phyloP scores from a whole-genome alignment of 2,888 invertebrate genomes.

The Periphyllus acericola region DNA sequence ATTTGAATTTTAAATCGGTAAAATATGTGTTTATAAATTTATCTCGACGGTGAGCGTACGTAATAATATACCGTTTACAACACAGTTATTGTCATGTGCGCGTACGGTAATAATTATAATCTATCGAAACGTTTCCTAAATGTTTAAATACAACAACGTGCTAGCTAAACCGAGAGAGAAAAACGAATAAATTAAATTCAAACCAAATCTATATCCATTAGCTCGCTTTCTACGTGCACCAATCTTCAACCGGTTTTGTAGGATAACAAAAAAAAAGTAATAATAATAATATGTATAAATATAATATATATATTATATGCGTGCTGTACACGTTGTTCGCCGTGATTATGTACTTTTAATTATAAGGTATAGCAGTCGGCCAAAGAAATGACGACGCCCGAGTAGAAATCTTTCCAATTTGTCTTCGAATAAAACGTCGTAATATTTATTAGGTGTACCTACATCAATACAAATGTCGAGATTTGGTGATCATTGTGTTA shows the following conservation, averaged over 20 bases:
- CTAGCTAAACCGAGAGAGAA: background rate
- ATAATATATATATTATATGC: too few species aligned
- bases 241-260: conserved; percentile 31
- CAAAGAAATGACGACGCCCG: conserved; percentile 21
- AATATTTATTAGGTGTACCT: background rate
- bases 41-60: too few species aligned
- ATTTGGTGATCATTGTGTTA: conserved; percentile 4
- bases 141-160: background rate
- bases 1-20: too few species aligned
- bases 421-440: conserved; percentile 22
- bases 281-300: background rate
- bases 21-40: too few species aligned
- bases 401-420: conserved; percentile 46
- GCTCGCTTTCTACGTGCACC: conserved; percentile 26
- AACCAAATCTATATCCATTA: conserved; percentile 29
- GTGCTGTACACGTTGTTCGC: background rate
- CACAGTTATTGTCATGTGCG: too few species aligned
- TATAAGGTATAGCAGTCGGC: background rate
- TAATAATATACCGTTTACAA: too few species aligned
- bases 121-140: too few species aligned
- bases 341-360: conserved; percentile 35
- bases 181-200: conserved; percentile 21
- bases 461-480: conserved; percentile 19
- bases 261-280: conserved; percentile 15
- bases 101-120: too few species aligned